Percentiles rank a stretch among this genome's conserved stretches.
These are phyloP conservation scores for Oxytorus armatus DNA, from an alignment of 2,888 invertebrate species.

Conservation along the genomic window DNA sequence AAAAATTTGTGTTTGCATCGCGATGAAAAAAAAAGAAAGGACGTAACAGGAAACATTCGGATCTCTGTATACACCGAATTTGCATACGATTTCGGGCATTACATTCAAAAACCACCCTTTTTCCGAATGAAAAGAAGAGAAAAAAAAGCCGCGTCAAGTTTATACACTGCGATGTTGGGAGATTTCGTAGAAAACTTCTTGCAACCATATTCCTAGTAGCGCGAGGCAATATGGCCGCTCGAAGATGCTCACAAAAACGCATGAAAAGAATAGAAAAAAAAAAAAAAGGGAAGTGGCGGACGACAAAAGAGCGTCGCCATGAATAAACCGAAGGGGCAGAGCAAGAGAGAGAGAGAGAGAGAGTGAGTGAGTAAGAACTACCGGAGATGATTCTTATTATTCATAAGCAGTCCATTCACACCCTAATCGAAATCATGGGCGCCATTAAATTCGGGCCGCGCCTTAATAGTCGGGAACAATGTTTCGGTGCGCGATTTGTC, in stretches of 20 bases:
- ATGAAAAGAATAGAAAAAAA: not conserved
- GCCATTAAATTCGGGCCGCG: conserved; percentile 79
- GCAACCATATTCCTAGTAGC: not conserved
- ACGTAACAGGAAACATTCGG: too few relatives aligned
- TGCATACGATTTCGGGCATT: conserved; percentile 1
- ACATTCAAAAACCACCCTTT: conserved; percentile 1
- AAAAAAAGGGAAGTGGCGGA: conserved; percentile 12
- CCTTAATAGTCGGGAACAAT: conserved; percentile 78
- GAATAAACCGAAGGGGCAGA: conserved; percentile 26
- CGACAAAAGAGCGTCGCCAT: conserved; percentile 42
- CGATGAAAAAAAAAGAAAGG: too few relatives aligned
- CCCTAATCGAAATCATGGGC: conserved; percentile 77
- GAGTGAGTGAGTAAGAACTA: not conserved
- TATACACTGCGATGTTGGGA: not conserved
- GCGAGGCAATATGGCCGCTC: conserved; percentile 20
- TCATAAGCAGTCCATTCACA: conserved; percentile 75
- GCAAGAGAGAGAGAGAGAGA: not conserved
- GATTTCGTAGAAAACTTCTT: conserved; percentile 19
- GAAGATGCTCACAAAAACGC: conserved; percentile 1
- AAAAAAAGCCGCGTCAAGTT: too few relatives aligned
- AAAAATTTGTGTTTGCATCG: too few relatives aligned
- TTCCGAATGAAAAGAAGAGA: not conserved
- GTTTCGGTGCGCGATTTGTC: conserved; percentile 77
- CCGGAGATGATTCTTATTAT: conserved; percentile 68
- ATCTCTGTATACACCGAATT: not conserved